Evolutionary conservation across 1,140 invertebrate species (phyloP), one percentile per base, ranked within the genome.

Genomic region (Drosophila nasuta): DNA sequence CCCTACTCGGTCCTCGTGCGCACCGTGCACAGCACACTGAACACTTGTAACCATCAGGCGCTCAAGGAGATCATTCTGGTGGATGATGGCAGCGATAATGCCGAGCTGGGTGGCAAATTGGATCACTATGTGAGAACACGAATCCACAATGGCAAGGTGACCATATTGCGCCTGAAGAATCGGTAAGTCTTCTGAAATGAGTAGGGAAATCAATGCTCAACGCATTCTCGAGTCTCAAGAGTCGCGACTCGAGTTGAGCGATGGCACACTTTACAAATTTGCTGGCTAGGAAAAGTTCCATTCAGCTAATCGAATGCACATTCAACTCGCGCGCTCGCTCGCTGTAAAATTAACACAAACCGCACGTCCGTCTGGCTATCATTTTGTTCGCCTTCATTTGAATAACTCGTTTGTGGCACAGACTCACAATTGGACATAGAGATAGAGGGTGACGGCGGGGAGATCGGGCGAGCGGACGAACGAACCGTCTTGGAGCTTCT

Each of bases 21-120:
- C 17, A 98, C 97, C 0, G 95, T 98, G 10, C 96, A 97, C 94
- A 97, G 96, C 91, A 97, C 98, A 1, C 91, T 98, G n/a, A 96
- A 97, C 93, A 94, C 96, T 67, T 96, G 96, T 8, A 95, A 97
- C 3, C 71, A 93, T 0, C 89, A 95, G 67, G 92, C 95, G 38
- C 91, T 97, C 10, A 94, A 96, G 82, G 97, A 98, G 93, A 96
- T 98, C 65, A 95, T 98, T 78, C 93, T 98, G 15, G 96, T 98
- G 2, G 97, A 98, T 93, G 97, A 98, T 93, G 96, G 95, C 91
- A 98, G 97, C 81, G 96, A 97, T 54, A 94, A 96, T 91, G 94
- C 95, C 4, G 96, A 96, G 82, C 93, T 97, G 30, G 95, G 95
- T 77, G 96, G 94, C 69, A 95, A 97, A 81, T 93, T 98, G 59